Percentiles rank a stretch among this genome's conserved stretches.
These are phyloP conservation scores for Eutrigla gurnardus DNA, from an alignment of 2,797 vertebrate species.

Conservation along the genomic window DNA sequence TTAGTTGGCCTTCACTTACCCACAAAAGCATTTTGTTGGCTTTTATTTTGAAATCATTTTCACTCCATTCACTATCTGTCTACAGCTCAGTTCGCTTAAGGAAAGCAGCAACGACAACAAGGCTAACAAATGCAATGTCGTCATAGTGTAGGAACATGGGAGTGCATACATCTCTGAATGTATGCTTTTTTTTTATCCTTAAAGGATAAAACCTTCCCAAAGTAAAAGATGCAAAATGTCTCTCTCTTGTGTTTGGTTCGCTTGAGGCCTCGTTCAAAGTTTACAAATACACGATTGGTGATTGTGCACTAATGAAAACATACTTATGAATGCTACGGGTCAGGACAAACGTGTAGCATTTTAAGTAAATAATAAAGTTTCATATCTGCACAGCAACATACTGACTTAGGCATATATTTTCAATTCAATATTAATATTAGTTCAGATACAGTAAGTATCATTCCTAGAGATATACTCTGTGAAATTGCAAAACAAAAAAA, in stretches of 20 bases:
- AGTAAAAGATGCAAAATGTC: too few species aligned
- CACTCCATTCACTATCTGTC: slow-evolving; percentile 3
- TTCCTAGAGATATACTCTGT: background rate
- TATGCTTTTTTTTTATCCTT: too few species aligned
- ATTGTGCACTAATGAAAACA: too few species aligned
- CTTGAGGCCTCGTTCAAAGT: too few species aligned
- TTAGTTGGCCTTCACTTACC: background rate
- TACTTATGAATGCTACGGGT: too few species aligned
- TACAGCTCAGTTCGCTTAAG: background rate
- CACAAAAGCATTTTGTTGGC: background rate
- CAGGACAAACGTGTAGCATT: too few species aligned
- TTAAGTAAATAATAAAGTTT: too few species aligned
- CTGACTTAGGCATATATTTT: background rate
- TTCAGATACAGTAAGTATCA: background rate
- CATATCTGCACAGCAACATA: background rate
- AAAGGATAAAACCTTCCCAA: too few species aligned
- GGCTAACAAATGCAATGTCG: background rate
- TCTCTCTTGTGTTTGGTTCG: too few species aligned
- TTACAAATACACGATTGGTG: too few species aligned
- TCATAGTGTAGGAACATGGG: background rate
- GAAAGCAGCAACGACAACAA: background rate
- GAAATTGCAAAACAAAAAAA: background rate
- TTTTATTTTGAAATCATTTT: slow-evolving; percentile 8
- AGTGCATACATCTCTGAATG: too few species aligned
- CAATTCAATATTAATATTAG: background rate